These are phyloP conservation scores for Toxotes jaculatrix DNA, from an alignment of 2,113 vertebrate species.

Conservation along the genomic window DNA sequence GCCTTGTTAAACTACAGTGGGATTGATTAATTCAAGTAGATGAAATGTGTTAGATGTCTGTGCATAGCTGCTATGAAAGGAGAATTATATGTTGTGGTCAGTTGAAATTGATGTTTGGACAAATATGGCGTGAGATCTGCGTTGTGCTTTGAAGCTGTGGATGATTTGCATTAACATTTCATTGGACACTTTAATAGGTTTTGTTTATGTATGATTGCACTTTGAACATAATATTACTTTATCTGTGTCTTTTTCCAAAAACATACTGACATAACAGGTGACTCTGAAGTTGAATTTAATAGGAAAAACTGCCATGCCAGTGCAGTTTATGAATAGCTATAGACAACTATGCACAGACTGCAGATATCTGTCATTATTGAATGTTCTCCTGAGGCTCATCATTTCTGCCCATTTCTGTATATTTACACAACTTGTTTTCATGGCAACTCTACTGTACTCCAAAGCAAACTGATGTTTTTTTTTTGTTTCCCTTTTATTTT, in stretches of 20 bases:
- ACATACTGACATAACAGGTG: neutral
- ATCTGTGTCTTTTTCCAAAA: neutral
- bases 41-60: conserved; percentile 55
- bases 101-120: conserved; percentile 25
- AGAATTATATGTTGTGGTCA: neutral
- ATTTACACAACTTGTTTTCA: conserved; percentile 35
- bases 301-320: neutral
- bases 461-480: conserved; percentile 17
- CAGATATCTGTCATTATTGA: neutral
- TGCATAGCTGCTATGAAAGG: conserved; percentile 34
- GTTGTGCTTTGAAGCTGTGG: conserved; percentile 10
- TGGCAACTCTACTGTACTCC: conserved; percentile 27
- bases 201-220: neutral
- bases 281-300: neutral
- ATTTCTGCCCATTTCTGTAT: conserved; percentile 23
- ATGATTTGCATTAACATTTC: neutral
- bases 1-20: conserved; percentile 35
- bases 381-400: neutral
- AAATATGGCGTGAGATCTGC: neutral
- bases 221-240: neutral
- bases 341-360: neutral
- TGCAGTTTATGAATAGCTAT: neutral
- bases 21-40: conserved; percentile 54
- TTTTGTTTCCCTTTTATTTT: conserved; percentile 8
- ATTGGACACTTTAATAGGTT: neutral